A percentile compares a stretch with the other conserved stretches of the same genome.
These are phyloP conservation scores for Taenaris catops DNA, from an alignment of 2,888 invertebrate genomes.

Conservation along the genomic window DNA sequence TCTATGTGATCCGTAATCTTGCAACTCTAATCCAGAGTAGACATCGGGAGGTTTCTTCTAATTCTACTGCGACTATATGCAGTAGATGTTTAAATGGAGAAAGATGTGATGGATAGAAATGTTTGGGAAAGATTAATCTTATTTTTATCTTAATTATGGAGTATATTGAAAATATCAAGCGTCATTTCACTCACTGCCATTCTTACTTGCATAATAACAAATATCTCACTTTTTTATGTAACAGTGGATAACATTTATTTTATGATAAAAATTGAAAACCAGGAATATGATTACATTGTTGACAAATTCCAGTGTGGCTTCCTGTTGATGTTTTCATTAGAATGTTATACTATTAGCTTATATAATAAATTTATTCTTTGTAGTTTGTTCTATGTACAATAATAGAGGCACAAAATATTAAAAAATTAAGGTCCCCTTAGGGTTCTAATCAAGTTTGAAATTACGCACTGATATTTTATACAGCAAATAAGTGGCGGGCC, in stretches of 20 bases:
- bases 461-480: slow-evolving; percentile 20
- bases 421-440: slow-evolving; percentile 5
- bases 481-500: slow-evolving; percentile 22
- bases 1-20: not conserved
- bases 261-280: slow-evolving; percentile 1
- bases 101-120: not conserved
- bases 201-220: slow-evolving; percentile 14
- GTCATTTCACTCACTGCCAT: slow-evolving; percentile 24
- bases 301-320: no score
- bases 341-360: no score
- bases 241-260: slow-evolving; percentile 6
- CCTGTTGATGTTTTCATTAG: no score
- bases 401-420: slow-evolving; percentile 18
- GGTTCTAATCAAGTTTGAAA: slow-evolving; percentile 17
- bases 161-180: slow-evolving; percentile 12
- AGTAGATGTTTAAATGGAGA: no score
- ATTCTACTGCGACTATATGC: no score
- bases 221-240: slow-evolving; percentile 5
- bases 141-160: slow-evolving; percentile 7
- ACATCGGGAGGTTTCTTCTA: no score
- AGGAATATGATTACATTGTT: no score
- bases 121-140: not conserved
- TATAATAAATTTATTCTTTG: no score
- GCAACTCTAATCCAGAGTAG: not conserved
- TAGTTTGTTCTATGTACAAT: not conserved